Percentiles rank a stretch among this genome's conserved stretches.
Evolutionary conservation across 1,140 invertebrate genomes (phyloP).

Genomic region (Acromyrmex echinatior): DNA sequence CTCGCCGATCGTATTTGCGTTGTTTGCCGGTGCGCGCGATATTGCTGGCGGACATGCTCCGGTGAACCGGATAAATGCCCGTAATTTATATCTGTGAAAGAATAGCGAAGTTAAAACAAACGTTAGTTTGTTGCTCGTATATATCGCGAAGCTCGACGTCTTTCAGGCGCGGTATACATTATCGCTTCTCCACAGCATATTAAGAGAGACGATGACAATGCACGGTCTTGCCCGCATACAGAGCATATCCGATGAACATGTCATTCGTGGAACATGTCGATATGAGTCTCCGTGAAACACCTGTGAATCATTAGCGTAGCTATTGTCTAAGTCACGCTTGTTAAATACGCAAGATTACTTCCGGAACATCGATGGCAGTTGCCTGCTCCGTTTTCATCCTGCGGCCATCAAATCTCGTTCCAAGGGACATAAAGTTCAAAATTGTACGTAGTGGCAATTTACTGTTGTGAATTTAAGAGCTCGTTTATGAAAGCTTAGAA

Average conservation of each 20-base stretch:
- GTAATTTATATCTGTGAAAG: conserved; percentile 70
- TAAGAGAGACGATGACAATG: neutral
- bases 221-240: neutral
- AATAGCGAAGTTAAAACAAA: conserved; percentile 54
- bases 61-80: conserved; percentile 74
- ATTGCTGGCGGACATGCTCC: conserved; percentile 72
- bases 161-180: neutral
- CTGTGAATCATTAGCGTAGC: conserved; percentile 60
- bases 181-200: neutral
- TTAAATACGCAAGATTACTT: conserved; percentile 44
- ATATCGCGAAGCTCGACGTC: conserved; percentile 12
- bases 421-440: neutral
- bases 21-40: conserved; percentile 47
- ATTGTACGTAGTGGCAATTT: conserved; percentile 21
- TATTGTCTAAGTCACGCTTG: conserved; percentile 54
- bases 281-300: conserved; percentile 42
- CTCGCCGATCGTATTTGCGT: conserved; percentile 52
- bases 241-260: conserved; percentile 21
- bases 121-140: conserved; percentile 18
- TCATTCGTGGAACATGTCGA: conserved; percentile 32
- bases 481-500: neutral
- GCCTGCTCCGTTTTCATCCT: conserved; percentile 4
- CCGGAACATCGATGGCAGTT: conserved; percentile 40
- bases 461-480: neutral
- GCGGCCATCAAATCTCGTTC: neutral